Conservation (phyloP, 2,113 vertebrate genomes). For the Diphyllodes magnificus region DNA sequence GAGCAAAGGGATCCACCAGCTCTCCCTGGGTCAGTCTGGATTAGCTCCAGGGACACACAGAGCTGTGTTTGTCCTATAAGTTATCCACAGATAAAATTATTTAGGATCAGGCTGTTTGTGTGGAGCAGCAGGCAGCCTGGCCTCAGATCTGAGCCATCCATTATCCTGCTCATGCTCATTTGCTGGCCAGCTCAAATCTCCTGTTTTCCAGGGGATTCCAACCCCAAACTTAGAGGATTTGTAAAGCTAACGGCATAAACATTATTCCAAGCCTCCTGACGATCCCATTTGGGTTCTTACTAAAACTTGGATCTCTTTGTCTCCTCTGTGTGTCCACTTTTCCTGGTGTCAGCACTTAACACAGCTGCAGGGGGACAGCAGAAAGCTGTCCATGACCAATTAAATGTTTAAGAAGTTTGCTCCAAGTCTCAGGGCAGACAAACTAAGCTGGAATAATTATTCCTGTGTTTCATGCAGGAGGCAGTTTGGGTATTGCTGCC, state of each 20-base stretch:
- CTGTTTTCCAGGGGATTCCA: constrained; percentile 56
- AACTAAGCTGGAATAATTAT: constrained; percentile 75
- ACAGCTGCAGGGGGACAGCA: not conserved
- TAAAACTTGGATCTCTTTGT: not conserved
- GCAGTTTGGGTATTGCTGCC: constrained; percentile 66
- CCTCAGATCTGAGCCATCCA: constrained; percentile 66
- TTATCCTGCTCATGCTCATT: constrained; percentile 61
- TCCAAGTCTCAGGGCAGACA: constrained; percentile 61
- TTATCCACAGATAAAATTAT: not conserved
- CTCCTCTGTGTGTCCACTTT: not conserved
- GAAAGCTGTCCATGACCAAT: constrained; percentile 49
- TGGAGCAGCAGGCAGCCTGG: constrained; percentile 58
- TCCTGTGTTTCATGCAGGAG: constrained; percentile 59
- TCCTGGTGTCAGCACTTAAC: not conserved
- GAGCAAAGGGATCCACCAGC: not conserved
- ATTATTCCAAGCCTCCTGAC: not conserved
- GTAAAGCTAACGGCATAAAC: not conserved
- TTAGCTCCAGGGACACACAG: not conserved
- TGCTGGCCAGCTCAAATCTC: constrained; percentile 34
- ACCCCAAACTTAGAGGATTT: constrained; percentile 47
- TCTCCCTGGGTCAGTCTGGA: not conserved
- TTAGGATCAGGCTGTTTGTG: constrained; percentile 16
- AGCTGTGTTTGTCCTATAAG: constrained; percentile 15
- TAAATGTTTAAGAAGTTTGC: constrained; percentile 38
- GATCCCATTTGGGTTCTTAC: not conserved